A percentile compares a stretch with the other conserved stretches of the same genome.
phyloP scores from a whole-genome alignment of 2,888 invertebrate genomes.

The Hermaeophaga mercurialis region DNA sequence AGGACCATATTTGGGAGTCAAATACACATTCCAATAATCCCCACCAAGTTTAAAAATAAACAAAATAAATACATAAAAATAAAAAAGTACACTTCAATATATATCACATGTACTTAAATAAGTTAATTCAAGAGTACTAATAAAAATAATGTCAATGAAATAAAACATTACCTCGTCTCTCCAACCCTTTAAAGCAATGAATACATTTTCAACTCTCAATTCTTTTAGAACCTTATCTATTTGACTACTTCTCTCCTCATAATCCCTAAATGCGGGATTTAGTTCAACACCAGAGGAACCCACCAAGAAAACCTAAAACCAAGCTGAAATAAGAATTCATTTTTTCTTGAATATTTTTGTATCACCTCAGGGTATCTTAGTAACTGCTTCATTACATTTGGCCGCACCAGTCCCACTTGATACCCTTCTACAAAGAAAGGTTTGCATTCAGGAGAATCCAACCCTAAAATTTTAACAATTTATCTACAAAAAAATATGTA shows the following conservation, averaged over 20 bases:
- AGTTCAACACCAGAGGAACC: slow-evolving; percentile 77
- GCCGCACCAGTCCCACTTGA: slow-evolving; percentile 86
- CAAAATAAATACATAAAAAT: no score
- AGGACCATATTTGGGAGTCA: no score
- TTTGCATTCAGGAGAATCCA: slow-evolving; percentile 77
- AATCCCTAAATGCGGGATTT: slow-evolving; percentile 86
- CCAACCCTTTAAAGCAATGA: slow-evolving; percentile 88
- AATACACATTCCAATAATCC: no score
- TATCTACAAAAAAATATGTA: slow-evolving; percentile 17
- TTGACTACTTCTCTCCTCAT: slow-evolving; percentile 77
- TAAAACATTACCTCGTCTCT: slow-evolving; percentile 78
- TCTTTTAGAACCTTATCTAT: slow-evolving; percentile 80
- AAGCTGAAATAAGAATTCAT: slow-evolving; percentile 12
- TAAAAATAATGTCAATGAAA: no score
- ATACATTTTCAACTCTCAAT: slow-evolving; percentile 74
- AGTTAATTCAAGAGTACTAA: no score
- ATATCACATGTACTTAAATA: no score
- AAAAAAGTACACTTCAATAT: no score
- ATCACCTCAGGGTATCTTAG: slow-evolving; percentile 80
- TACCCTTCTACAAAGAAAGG: slow-evolving; percentile 88
- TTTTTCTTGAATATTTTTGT: slow-evolving; percentile 6
- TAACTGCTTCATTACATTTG: slow-evolving; percentile 82
- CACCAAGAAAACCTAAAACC: slow-evolving; percentile 70
- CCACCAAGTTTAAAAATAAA: no score
- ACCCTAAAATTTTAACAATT: slow-evolving; percentile 61